Percentiles rank a stretch among this genome's conserved stretches.
These are phyloP conservation scores for Pelodiscus sinensis DNA, from an alignment of 2,113 vertebrate species.

Conservation along the genomic window DNA sequence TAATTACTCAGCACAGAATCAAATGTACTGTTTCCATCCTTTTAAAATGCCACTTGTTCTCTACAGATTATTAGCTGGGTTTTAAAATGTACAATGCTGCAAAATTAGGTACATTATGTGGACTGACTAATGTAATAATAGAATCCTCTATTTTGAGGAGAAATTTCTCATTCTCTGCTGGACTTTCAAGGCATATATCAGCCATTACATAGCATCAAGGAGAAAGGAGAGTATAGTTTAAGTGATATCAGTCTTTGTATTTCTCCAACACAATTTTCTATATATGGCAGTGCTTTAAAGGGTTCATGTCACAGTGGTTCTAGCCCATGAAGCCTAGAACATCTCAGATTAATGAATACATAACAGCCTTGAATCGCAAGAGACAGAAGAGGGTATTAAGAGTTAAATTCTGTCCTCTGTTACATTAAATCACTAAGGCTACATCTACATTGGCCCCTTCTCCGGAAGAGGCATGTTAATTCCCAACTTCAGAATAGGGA, in stretches of 20 bases:
- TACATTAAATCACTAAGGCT: neutral
- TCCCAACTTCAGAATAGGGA: too few relatives aligned
- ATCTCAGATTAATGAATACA: neutral
- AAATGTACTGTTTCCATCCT: neutral
- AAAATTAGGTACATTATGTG: fast-evolving
- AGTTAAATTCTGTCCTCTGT: conserved; percentile 3
- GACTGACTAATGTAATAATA: neutral
- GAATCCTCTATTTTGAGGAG: neutral
- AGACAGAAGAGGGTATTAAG: conserved; percentile 6
- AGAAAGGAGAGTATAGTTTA: conserved; percentile 14
- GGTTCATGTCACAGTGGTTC: neutral
- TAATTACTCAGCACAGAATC: neutral
- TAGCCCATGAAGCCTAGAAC: neutral
- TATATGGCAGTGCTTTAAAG: neutral
- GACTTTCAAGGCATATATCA: neutral
- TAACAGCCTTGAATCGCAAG: neutral
- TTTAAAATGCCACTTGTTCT: neutral
- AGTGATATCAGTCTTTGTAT: neutral
- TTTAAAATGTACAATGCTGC: conserved; percentile 4
- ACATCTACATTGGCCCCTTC: too few relatives aligned
- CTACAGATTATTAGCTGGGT: neutral
- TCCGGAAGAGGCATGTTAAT: too few relatives aligned
- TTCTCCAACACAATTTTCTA: conserved; percentile 11
- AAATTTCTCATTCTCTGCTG: neutral
- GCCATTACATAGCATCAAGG: neutral